These are phyloP conservation scores for Trichogramma evanescens DNA, from an alignment of 2,888 invertebrate genomes.

Conservation along the genomic window DNA sequence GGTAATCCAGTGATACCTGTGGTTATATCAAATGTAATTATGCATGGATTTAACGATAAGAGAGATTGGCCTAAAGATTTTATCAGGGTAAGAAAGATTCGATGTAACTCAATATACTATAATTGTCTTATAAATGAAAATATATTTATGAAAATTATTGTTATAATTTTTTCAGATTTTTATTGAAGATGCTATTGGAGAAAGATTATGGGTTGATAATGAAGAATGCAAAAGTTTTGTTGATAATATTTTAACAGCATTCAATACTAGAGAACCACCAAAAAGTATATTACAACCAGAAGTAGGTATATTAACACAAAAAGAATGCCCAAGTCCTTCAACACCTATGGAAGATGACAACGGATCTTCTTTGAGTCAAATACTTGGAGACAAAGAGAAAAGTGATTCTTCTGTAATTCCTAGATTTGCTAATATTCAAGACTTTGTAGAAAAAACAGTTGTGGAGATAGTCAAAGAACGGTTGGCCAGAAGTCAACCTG, in stretches of 20 bases:
- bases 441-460: conserved; percentile 71
- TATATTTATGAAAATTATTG: background rate
- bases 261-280: conserved; percentile 72
- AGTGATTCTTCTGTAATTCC: conserved; percentile 50
- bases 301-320: conserved; percentile 35
- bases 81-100: conserved; percentile 60
- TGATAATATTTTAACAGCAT: conserved; percentile 81
- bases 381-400: conserved; percentile 40
- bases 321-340: conserved; percentile 42
- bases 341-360: conserved; percentile 41
- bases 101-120: conserved; percentile 1
- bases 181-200: conserved; percentile 89
- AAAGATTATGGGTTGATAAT: conserved; percentile 89
- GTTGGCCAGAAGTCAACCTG: conserved; percentile 73
- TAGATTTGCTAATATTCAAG: conserved; percentile 57
- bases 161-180: conserved; percentile 58
- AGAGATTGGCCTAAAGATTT: conserved; percentile 88
- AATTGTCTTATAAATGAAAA: conserved; percentile 11
- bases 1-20: conserved; percentile 75
- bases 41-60: conserved; percentile 74
- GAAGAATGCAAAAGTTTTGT: conserved; percentile 85
- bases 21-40: conserved; percentile 75
- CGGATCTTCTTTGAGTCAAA: conserved; percentile 32
- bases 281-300: conserved; percentile 63
- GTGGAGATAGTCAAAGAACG: conserved; percentile 84